phyloP scores from a whole-genome alignment of 2,888 invertebrate genomes.

The Andricus curvator region DNA sequence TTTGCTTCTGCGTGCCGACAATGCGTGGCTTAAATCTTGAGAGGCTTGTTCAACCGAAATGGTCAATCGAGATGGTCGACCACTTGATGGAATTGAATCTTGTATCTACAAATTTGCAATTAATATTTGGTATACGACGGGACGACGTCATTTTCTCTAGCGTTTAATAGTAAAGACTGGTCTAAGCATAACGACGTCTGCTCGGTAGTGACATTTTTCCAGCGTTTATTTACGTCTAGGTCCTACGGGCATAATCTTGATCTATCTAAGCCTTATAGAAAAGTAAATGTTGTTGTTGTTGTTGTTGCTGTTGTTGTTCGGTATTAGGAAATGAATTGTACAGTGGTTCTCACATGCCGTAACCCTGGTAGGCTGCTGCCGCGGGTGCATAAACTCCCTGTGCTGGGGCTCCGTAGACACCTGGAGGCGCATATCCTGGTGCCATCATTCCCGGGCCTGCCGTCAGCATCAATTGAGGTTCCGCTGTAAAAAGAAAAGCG shows the following conservation, averaged over 20 bases:
- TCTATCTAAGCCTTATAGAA: constrained; percentile 74
- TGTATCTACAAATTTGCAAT: constrained; percentile 61
- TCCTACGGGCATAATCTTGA: constrained; percentile 63
- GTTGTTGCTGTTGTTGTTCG: constrained; percentile 71
- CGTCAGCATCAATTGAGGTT: constrained; percentile 98
- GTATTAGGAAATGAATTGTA: constrained; percentile 56
- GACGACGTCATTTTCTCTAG: constrained; percentile 31
- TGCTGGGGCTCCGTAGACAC: constrained; percentile 72
- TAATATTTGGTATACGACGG: constrained; percentile 54
- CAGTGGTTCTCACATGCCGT: constrained; percentile 81
- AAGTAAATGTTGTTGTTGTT: constrained; percentile 73
- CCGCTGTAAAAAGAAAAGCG: constrained; percentile 79
- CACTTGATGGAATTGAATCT: constrained; percentile 44
- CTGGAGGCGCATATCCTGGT: constrained; percentile 81
- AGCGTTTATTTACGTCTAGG: constrained; percentile 63
- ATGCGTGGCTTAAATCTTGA: neutral
- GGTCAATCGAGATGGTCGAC: constrained; percentile 31
- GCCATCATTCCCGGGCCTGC: constrained; percentile 91
- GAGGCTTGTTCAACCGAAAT: constrained; percentile 17
- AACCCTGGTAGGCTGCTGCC: constrained; percentile 83
- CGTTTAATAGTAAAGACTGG: constrained; percentile 31
- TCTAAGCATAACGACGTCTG: constrained; percentile 45
- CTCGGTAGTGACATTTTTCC: constrained; percentile 46
- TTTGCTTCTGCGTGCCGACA: neutral
- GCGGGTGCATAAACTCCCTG: constrained; percentile 78